Percentiles rank a stretch among this genome's conserved stretches.
These are phyloP conservation scores for Tokudaia tokunoshimensis DNA, from an alignment of 2,797 vertebrate genomes.

Conservation along the genomic window DNA sequence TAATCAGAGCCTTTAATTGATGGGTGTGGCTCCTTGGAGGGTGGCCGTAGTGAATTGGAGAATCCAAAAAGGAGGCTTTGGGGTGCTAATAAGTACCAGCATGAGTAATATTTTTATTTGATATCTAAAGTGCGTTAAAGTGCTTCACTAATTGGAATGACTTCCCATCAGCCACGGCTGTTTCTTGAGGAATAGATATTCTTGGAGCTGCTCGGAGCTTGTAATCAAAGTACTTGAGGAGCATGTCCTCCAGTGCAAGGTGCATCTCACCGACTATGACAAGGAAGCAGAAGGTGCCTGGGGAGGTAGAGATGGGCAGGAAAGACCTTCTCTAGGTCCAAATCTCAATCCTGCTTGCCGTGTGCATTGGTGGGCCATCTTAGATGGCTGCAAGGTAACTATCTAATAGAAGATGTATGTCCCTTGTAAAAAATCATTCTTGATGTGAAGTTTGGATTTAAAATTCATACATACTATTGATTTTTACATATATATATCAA, in stretches of 20 bases:
- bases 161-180: conserved; percentile 17
- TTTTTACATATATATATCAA: neutral
- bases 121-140: conserved; percentile 39
- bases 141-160: conserved; percentile 53
- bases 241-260: neutral
- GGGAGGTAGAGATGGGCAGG: no score
- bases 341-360: neutral
- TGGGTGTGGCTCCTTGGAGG: conserved; percentile 25
- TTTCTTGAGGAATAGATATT: conserved; percentile 41
- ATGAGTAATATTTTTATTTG: conserved; percentile 3
- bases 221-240: neutral
- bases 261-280: neutral
- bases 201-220: neutral
- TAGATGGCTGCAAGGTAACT: conserved; percentile 30
- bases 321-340: neutral
- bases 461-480: conserved; percentile 44
- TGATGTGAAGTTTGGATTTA: conserved; percentile 49
- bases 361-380: neutral
- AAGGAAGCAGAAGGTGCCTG: neutral
- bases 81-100: neutral
- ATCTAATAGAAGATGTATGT: neutral
- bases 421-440: neutral
- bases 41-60: neutral
- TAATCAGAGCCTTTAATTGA: conserved; percentile 22
- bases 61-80: neutral